A percentile compares a stretch with the other conserved stretches of the same genome.
Evolutionary conservation across 1,140 invertebrate genomes (phyloP).

Genomic region (Drosophila rhopaloa): DNA sequence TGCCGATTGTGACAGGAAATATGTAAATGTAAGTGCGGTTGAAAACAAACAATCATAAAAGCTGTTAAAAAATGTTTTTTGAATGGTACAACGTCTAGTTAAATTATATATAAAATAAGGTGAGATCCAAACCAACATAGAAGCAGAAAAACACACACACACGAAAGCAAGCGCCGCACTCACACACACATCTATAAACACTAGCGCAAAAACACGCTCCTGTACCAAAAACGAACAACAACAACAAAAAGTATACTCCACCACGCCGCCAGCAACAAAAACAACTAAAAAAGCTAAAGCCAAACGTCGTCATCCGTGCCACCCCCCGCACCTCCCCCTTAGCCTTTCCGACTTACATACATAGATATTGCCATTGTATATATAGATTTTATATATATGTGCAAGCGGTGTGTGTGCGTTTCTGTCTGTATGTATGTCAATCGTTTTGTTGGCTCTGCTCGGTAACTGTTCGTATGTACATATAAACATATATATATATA

Average conservation of each 20-base stretch:
- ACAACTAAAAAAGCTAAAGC: slow-evolving; percentile 61
- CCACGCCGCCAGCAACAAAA: slow-evolving; percentile 68
- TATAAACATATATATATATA: slow-evolving; percentile 35
- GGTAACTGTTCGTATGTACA: slow-evolving; percentile 73
- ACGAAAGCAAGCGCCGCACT: slow-evolving; percentile 34
- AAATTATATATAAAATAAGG: slow-evolving; percentile 21
- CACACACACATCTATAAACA: slow-evolving; percentile 39
- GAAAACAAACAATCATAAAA: slow-evolving; percentile 1
- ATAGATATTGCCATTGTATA: slow-evolving; percentile 38
- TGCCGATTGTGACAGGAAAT: slow-evolving; percentile 31
- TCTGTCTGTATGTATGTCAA: slow-evolving; percentile 72
- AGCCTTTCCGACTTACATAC: background rate
- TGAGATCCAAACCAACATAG: slow-evolving; percentile 28
- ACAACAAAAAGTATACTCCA: slow-evolving; percentile 61
- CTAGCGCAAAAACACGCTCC: slow-evolving; percentile 78
- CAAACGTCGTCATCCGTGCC: slow-evolving; percentile 70
- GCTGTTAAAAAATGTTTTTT: slow-evolving; percentile 1
- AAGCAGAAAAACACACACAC: slow-evolving; percentile 47
- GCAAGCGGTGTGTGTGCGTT: slow-evolving; percentile 31
- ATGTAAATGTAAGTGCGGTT: slow-evolving; percentile 48
- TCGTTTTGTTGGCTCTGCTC: slow-evolving; percentile 73
- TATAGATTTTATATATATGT: slow-evolving; percentile 61
- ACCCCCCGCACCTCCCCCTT: slow-evolving; percentile 38
- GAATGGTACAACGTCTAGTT: background rate
- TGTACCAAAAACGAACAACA: slow-evolving; percentile 62